A percentile compares a stretch with the other conserved stretches of the same genome.
phyloP scores from a whole-genome alignment of 2,113 vertebrate genomes.

The Caloenas nicobarica region DNA sequence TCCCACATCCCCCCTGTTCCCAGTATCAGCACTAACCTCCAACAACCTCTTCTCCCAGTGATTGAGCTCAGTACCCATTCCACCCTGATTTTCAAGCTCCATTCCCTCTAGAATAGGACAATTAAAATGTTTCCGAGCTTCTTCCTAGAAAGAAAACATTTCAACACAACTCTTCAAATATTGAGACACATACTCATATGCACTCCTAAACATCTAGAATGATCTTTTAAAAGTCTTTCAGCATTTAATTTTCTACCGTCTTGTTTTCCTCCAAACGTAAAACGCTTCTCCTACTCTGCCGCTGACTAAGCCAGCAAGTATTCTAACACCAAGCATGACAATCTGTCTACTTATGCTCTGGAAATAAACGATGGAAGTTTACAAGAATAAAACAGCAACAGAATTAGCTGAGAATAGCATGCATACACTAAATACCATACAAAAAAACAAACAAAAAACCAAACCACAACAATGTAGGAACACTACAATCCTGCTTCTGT shows the following conservation, averaged over 20 bases:
- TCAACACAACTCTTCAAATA: neutral
- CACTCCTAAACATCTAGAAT: neutral
- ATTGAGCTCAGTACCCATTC: constrained; percentile 93
- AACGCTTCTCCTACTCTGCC: neutral
- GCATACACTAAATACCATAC: neutral
- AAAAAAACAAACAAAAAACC: neutral
- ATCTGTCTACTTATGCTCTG: neutral
- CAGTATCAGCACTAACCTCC: constrained; percentile 78
- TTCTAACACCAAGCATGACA: neutral
- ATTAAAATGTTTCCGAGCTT: constrained; percentile 90
- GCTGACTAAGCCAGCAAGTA: neutral
- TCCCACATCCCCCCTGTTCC: neutral
- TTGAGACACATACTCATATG: neutral
- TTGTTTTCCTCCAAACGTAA: neutral
- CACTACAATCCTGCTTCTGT: neutral
- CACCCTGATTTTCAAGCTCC: constrained; percentile 99
- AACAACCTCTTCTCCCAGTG: constrained; percentile 97
- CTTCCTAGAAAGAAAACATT: constrained; percentile 79
- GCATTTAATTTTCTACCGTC: neutral
- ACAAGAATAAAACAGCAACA: neutral
- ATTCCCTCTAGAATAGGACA: constrained; percentile 93
- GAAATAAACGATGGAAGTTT: neutral
- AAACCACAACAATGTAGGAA: neutral
- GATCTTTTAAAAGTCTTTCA: neutral
- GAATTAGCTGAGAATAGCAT: neutral